phyloP scores from a whole-genome alignment of 2,797 vertebrate genomes.

The Octomys mimax region DNA sequence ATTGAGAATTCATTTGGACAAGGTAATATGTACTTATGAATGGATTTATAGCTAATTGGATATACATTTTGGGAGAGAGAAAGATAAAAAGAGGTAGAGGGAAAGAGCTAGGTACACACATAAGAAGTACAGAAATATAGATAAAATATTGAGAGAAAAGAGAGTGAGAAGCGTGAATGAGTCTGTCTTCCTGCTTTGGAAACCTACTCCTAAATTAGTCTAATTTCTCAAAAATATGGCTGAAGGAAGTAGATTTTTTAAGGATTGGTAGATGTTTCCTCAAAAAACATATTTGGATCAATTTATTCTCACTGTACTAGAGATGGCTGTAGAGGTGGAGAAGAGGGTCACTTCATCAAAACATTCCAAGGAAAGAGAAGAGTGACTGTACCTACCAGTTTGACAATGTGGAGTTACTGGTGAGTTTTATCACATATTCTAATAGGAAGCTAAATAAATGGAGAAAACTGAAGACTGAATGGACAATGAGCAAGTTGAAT shows the following conservation, averaged over 20 bases:
- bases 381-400: not conserved
- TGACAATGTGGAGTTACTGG: not conserved
- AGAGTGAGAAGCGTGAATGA: not conserved
- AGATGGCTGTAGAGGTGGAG: not conserved
- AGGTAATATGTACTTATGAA: not conserved
- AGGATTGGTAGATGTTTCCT: not conserved
- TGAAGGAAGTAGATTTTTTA: too few relatives aligned
- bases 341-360: not conserved
- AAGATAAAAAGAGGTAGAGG: not conserved
- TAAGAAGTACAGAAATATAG: not conserved
- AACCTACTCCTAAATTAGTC: not conserved
- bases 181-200: not conserved
- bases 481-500: not conserved
- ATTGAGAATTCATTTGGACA: not conserved
- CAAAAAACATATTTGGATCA: not conserved
- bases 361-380: not conserved
- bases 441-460: not conserved
- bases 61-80: not conserved
- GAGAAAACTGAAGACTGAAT: not conserved
- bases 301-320: not conserved
- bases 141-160: not conserved
- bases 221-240: not conserved
- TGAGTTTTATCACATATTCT: not conserved
- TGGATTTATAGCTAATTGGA: not conserved
- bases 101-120: not conserved